A percentile compares a stretch with the other conserved stretches of the same genome.
Conservation (phyloP, 1,140 invertebrate genomes). For the Hyposmocoma kahamanoa region DNA sequence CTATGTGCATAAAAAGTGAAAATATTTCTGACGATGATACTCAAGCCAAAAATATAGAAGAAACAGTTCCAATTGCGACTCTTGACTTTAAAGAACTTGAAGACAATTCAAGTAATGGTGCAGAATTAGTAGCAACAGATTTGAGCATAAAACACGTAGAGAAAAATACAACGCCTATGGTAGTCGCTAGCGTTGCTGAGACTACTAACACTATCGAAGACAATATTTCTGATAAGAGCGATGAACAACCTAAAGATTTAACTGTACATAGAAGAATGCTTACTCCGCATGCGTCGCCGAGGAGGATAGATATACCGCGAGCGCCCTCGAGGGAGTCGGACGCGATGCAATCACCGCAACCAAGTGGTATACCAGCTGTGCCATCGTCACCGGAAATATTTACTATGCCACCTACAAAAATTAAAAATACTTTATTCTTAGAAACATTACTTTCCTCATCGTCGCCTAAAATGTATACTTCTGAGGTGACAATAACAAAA, state of each 20-base stretch:
- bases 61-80: neutral
- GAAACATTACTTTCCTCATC: conserved; percentile 74
- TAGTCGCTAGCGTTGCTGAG: conserved; percentile 35
- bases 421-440: conserved; percentile 73
- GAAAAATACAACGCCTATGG: conserved; percentile 16
- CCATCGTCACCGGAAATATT: conserved; percentile 77
- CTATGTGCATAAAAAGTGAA: neutral
- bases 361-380: conserved; percentile 77
- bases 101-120: conserved; percentile 16
- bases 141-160: conserved; percentile 54
- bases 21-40: neutral
- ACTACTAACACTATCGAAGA: conserved; percentile 50
- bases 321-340: conserved; percentile 76
- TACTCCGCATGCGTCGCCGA: conserved; percentile 60
- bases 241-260: conserved; percentile 75
- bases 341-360: conserved; percentile 78
- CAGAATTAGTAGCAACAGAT: conserved; percentile 68
- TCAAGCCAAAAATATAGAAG: neutral
- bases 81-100: neutral
- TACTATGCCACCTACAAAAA: conserved; percentile 61
- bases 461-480: conserved; percentile 74
- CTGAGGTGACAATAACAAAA: conserved; percentile 72
- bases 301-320: conserved; percentile 60
- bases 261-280: conserved; percentile 70
- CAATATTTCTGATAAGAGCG: conserved; percentile 55